A percentile compares a stretch with the other conserved stretches of the same genome.
Evolutionary conservation across 2,113 vertebrate genomes (phyloP).

Genomic region (Sylvilagus bachmani): DNA sequence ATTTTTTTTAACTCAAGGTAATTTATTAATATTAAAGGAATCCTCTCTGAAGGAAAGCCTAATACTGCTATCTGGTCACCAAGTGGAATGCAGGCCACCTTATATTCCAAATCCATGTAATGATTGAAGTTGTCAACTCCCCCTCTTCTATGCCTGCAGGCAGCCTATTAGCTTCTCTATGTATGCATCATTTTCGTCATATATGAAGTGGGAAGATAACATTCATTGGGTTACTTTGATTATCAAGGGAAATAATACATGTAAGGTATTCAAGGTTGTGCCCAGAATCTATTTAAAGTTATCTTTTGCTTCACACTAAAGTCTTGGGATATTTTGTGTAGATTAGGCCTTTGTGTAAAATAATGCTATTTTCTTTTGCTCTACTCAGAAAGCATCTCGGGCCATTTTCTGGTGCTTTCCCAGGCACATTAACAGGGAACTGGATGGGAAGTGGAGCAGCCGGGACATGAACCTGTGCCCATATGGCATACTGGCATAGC

Average conservation of each 20-base stretch:
- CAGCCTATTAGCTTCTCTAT: background rate
- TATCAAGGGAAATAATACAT: background rate
- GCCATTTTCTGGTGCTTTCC: too few species aligned
- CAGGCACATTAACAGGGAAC: too few species aligned
- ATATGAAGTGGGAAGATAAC: background rate
- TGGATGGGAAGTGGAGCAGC: too few species aligned
- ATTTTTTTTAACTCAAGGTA: background rate
- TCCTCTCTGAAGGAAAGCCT: background rate
- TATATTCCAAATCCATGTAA: too few species aligned
- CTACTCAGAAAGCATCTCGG: background rate
- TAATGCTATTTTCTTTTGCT: background rate
- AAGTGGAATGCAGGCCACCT: background rate
- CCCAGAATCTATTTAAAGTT: background rate
- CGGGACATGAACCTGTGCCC: too few species aligned
- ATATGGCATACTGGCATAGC: too few species aligned
- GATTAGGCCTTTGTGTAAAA: background rate
- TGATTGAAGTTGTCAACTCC: background rate
- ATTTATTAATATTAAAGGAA: background rate
- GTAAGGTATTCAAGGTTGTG: background rate
- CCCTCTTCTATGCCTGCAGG: background rate
- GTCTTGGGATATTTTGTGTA: background rate
- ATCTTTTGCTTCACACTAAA: background rate
- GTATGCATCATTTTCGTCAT: background rate
- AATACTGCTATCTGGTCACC: too few species aligned
- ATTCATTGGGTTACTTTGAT: background rate